Conservation (phyloP, 2,113 vertebrate species). For the Callaeas wilsoni region DNA sequence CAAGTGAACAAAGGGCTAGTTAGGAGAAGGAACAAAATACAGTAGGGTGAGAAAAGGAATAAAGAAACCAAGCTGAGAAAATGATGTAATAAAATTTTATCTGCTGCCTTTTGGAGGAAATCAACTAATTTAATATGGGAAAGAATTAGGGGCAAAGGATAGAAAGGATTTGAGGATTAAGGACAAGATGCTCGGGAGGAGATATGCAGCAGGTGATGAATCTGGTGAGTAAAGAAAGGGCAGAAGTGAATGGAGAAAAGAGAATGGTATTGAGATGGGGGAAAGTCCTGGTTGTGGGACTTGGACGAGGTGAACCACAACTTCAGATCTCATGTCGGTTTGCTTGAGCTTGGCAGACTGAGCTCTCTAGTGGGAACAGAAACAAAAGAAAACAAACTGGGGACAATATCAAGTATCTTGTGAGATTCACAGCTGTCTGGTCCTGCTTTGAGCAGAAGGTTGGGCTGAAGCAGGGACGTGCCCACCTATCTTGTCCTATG, state of each 20-base stretch:
- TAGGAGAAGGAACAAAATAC: background rate
- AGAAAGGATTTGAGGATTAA: background rate
- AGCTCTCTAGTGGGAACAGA: background rate
- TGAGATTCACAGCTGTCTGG: background rate
- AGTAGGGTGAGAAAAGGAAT: background rate
- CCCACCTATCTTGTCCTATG: background rate
- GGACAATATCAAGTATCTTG: fast-evolving
- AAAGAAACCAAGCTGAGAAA: background rate
- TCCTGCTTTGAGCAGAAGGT: background rate
- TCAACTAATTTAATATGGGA: background rate
- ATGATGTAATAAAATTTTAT: background rate
- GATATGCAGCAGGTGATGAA: background rate
- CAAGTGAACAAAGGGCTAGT: background rate
- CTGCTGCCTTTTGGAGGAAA: background rate
- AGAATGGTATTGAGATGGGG: background rate
- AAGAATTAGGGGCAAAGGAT: background rate
- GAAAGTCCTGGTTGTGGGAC: background rate
- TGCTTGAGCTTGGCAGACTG: background rate
- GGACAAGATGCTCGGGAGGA: background rate
- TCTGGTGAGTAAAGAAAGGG: background rate
- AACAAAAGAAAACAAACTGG: background rate
- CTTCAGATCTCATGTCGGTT: background rate
- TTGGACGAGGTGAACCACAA: background rate
- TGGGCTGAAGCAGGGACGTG: background rate
- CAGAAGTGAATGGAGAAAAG: background rate